Base-by-base conservation (phyloP, 2,888 invertebrate genomes). In the Trimorus sp. region DNA sequence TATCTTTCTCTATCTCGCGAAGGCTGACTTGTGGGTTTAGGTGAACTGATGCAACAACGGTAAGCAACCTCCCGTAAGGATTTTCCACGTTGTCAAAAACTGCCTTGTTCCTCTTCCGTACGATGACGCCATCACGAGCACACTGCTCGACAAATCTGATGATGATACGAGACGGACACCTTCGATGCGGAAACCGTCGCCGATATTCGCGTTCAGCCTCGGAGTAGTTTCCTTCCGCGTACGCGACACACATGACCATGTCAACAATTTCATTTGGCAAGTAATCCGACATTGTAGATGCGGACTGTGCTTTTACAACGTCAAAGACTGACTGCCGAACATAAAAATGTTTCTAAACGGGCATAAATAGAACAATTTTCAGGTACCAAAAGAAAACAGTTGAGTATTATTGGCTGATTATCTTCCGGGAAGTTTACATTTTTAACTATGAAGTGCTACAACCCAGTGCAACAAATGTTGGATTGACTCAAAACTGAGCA, bases 1-100 rank as follows among this genome's bases (percentile, higher is more conserved):
- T 38, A 14, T 82, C 38, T 14, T 51, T 59, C 69, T 78, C 69
- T 16, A 73, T 69, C 53, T 77, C 49, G 7, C 77, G 26, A 7
- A 51, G 48, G 45, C 69, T 77, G 15, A 68, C 37, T 15, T 73
- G 65, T 8, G 73, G 75, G 63, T 75, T 68, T 1, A 71, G 4
- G 53, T 54, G 37, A 7, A 73, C 51, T 15, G 49, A 14, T 16
- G 60, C 63, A 11, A 83, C 38, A 11, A 79, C 68, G 14, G 54
- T 26, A 8, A 63, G 2, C 42, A 49, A 36, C 53, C 38, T 49
- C 36, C 26, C 53, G 42, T 78, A 69, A 1, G 68, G 56, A 16
- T 56, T 16, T 6, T 69, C 14, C n/a, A 45, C 37, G 40, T 69
- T 8, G 14, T 26, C 51, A 15, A 26, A 36, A 26, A 15, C 14